Evolutionary conservation across 2,797 vertebrate species (phyloP), one percentile per base, ranked within the genome.

Genomic region (Mus caroli): DNA sequence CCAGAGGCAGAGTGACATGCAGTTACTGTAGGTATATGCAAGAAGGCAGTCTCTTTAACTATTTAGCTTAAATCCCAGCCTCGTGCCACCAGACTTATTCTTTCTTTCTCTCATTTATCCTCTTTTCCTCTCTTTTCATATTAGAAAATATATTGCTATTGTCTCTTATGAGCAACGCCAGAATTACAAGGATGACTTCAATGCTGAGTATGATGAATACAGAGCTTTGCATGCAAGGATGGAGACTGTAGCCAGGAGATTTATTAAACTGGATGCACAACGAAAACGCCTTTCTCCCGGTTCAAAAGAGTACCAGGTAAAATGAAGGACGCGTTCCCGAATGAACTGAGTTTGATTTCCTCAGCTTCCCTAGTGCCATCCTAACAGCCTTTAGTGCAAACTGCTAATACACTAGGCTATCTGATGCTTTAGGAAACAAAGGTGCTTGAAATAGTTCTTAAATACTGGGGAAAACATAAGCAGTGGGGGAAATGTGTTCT

Each of bases 201-300:
- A 99, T 19, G 99, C 99, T 0, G 99, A 99, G 96, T 99, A 99
- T 34, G 99, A 99, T 0, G 99, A 99, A 93, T 99, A 99, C 93
- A 98, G 98, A 46, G 97, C 93, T 58, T 97, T 99, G 95, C 99
- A 99, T 15, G 98, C 99, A 87, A 98, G 97, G 1, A 98, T 99
- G 96, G 99, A 99, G 97, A 98, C 84, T 11, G 98, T 99, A 91
- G 99, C 98, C 40, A 98, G 98, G 52, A 99, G 98, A 91, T 99
- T 99, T 94, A 98, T 98, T 76, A 98, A 99, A 92, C 98, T 99
- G 64, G 99, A 99, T 46, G 87, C 98, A 0, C 99, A 99, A 91
- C 98, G 98, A 96, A 99, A 99, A 78, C 98, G 98, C 85, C 98
- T 99, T 97, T 95, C 98, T 84, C 99, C 99, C 0, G 99, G 98